Conservation (phyloP, 2,888 invertebrate species). For the Invenusta paracnida region DNA sequence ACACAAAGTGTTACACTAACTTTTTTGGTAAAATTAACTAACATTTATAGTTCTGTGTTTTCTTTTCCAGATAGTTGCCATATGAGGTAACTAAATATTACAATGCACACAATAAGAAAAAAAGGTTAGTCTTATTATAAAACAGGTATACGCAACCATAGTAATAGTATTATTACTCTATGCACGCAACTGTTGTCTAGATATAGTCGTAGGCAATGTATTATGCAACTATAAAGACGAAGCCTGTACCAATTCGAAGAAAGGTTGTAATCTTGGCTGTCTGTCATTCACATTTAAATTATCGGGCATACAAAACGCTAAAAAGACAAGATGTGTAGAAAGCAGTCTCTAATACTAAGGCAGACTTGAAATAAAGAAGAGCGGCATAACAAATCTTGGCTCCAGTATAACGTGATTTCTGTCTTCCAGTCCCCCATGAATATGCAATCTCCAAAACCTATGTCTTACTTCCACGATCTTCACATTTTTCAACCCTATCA, state of each 20-base stretch:
- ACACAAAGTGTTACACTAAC: too few relatives aligned
- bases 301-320: slow-evolving; percentile 19
- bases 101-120: too few relatives aligned
- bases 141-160: too few relatives aligned
- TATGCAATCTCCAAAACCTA: background rate
- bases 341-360: background rate
- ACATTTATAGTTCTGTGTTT: too few relatives aligned
- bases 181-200: too few relatives aligned
- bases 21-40: too few relatives aligned
- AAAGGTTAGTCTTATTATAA: too few relatives aligned
- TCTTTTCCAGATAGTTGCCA: too few relatives aligned
- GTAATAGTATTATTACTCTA: too few relatives aligned
- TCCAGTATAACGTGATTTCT: background rate
- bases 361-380: slow-evolving; percentile 18
- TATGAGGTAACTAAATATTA: too few relatives aligned
- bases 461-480: background rate
- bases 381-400: background rate
- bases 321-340: background rate
- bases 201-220: too few relatives aligned
- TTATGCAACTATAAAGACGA: too few relatives aligned
- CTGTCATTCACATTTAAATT: background rate
- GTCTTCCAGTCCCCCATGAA: slow-evolving; percentile 1
- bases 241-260: slow-evolving; percentile 48
- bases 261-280: slow-evolving; percentile 15
- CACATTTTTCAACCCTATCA: background rate